Percentiles rank a stretch among this genome's conserved stretches.
phyloP scores from a whole-genome alignment of 2,888 invertebrate species.

The Scaptomyza caliginosa region DNA sequence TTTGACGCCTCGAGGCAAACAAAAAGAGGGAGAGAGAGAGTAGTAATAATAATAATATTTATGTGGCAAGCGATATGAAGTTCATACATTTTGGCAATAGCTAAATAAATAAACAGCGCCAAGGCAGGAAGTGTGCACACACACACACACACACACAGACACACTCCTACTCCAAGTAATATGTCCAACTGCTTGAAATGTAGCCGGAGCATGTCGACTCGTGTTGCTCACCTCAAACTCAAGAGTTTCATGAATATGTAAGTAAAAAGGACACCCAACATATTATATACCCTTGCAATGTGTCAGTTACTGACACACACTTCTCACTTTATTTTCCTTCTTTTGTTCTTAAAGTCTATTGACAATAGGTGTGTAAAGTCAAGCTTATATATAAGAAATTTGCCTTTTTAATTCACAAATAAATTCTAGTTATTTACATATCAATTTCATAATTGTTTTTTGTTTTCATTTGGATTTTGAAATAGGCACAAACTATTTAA shows the following conservation, averaged over 20 bases:
- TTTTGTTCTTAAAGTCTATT: neutral
- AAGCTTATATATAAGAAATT: too few species aligned
- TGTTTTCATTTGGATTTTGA: too few species aligned
- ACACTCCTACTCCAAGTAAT: conserved; percentile 25
- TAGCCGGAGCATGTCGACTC: conserved; percentile 43
- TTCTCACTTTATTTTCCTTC: neutral
- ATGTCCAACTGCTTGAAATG: conserved; percentile 19
- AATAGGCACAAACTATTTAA: too few species aligned
- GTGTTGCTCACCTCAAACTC: neutral
- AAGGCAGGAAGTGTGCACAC: conserved; percentile 27
- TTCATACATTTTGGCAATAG: conserved; percentile 56
- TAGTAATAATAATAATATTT: conserved; percentile 75
- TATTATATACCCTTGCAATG: neutral
- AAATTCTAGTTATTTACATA: neutral
- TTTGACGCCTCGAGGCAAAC: conserved; percentile 7
- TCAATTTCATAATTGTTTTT: neutral
- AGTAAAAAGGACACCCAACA: neutral
- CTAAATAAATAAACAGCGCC: conserved; percentile 71
- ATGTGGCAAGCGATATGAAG: conserved; percentile 71
- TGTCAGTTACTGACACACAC: neutral
- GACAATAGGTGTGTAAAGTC: neutral
- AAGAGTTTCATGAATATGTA: neutral
- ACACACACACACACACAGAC: conserved; percentile 8
- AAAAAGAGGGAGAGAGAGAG: too few species aligned
- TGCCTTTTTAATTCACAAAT: too few species aligned